Evolutionary conservation across 1,140 invertebrate genomes (phyloP).

Genomic region (Formica selysi): DNA sequence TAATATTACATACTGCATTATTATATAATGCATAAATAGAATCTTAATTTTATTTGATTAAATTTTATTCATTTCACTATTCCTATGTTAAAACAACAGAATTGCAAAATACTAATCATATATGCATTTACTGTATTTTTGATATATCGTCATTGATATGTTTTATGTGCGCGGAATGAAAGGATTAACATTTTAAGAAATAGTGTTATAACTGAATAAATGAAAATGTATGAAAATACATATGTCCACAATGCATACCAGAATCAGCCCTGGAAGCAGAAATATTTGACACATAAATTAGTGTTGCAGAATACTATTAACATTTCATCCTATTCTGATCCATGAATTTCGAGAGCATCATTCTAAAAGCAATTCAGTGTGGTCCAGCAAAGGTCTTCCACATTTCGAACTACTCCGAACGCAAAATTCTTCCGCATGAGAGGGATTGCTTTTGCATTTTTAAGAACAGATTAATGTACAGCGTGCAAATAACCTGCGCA

Average conservation of each 20-base stretch:
- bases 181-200: background rate
- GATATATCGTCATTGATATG: background rate
- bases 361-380: constrained; percentile 58
- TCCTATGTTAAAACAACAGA: background rate
- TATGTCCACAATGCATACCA: constrained; percentile 77
- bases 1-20: background rate
- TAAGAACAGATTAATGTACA: constrained; percentile 54
- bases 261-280: constrained; percentile 82
- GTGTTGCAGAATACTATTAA: constrained; percentile 64
- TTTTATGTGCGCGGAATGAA: background rate
- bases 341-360: constrained; percentile 29
- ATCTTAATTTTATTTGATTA: background rate
- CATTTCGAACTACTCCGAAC: constrained; percentile 43
- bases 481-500: constrained; percentile 35
- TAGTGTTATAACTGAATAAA: constrained; percentile 32
- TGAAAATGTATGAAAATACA: constrained; percentile 43
- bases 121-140: background rate
- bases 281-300: constrained; percentile 79
- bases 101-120: background rate
- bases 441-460: constrained; percentile 47
- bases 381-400: constrained; percentile 33
- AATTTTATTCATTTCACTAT: background rate
- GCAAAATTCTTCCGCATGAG: constrained; percentile 47
- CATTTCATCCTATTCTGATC: constrained; percentile 50
- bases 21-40: background rate